Evolutionary conservation across 2,797 vertebrate species (phyloP).

Genomic region (Chelidonichthys spinosus): DNA sequence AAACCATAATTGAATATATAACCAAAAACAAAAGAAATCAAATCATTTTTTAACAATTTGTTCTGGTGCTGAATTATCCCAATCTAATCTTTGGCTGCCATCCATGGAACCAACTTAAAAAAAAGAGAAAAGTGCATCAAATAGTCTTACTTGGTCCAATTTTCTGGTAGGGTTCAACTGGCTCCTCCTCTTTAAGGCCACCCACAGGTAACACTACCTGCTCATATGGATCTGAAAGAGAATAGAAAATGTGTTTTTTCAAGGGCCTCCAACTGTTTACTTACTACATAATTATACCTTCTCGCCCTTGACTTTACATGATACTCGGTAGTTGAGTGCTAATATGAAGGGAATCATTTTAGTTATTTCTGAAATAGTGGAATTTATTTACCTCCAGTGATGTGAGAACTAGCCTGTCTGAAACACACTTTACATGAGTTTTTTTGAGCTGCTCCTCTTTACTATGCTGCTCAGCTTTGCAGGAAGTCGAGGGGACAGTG

Average conservation of each 20-base stretch:
- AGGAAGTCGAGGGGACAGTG: neutral
- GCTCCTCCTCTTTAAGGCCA: conserved; percentile 95
- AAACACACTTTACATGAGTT: conserved; percentile 6
- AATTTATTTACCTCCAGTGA: neutral
- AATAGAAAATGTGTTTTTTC: neutral
- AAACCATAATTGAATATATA: conserved; percentile 5
- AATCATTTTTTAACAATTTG: conserved; percentile 8
- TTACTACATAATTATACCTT: neutral
- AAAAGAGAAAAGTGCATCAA: conserved; percentile 23
- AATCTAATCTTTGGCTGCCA: conserved; percentile 2
- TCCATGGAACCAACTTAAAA: conserved; percentile 9
- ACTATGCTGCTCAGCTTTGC: conserved; percentile 6
- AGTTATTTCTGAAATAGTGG: neutral
- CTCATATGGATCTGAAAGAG: conserved; percentile 93
- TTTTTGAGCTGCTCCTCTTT: conserved; percentile 18
- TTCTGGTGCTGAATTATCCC: neutral
- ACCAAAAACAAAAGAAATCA: neutral
- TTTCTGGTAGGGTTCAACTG: conserved; percentile 94
- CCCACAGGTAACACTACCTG: conserved; percentile 92
- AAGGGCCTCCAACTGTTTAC: neutral
- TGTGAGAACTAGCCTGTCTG: neutral
- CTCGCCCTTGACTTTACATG: neutral
- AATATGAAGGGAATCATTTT: neutral
- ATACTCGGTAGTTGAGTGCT: neutral
- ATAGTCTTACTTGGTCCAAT: conserved; percentile 96